Evolutionary conservation across 1,140 invertebrate species (phyloP).

Genomic region (Mactra quadrangularis): DNA sequence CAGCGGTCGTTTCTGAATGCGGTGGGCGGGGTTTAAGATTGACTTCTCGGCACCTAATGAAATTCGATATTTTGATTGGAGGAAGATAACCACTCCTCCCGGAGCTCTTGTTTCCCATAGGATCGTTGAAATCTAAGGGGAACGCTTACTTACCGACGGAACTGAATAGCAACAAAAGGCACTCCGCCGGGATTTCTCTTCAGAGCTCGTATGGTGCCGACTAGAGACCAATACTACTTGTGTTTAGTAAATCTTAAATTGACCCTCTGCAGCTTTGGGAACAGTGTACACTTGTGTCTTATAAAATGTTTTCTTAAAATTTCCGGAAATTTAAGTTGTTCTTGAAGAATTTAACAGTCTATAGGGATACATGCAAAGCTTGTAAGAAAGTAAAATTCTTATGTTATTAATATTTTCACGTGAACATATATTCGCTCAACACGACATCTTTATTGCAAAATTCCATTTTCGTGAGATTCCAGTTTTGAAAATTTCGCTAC

Average conservation of each 20-base stretch:
- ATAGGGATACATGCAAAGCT: constrained; percentile 48
- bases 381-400: constrained; percentile 1
- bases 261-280: constrained; percentile 46
- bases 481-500: constrained; percentile 35
- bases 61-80: constrained; percentile 70
- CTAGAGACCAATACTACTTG: constrained; percentile 63
- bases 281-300: constrained; percentile 29
- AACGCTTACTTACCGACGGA: constrained; percentile 73
- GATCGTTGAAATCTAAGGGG: constrained; percentile 69
- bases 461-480: constrained; percentile 55
- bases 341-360: constrained; percentile 56
- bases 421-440: constrained; percentile 50
- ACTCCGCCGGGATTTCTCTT: constrained; percentile 77
- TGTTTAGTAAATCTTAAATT: constrained; percentile 40
- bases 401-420: constrained; percentile 56
- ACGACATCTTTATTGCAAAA: constrained; percentile 61
- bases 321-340: constrained; percentile 58
- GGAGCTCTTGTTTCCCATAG: constrained; percentile 68
- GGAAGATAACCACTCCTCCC: constrained; percentile 60
- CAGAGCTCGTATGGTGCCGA: constrained; percentile 70
- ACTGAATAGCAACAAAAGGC: constrained; percentile 81
- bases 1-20: constrained; percentile 44
- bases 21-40: constrained; percentile 61
- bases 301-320: constrained; percentile 29
- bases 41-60: constrained; percentile 55